Evolutionary conservation across 2,888 invertebrate species (phyloP).

Genomic region (Crioceris asparagi): DNA sequence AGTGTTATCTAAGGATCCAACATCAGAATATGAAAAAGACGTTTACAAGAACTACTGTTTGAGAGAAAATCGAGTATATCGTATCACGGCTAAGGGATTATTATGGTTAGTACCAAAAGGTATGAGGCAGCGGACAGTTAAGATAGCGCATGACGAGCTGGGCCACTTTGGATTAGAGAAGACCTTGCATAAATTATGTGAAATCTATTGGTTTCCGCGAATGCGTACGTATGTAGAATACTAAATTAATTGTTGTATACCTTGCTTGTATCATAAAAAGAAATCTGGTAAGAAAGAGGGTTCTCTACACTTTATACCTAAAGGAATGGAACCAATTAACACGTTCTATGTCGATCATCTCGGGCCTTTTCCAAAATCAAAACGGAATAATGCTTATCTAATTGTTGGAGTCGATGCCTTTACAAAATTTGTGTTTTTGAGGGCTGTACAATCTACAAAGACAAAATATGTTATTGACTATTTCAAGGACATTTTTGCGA

Average conservation of each 20-base stretch:
- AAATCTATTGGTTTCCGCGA: constrained; percentile 34
- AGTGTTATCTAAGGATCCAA: constrained; percentile 13
- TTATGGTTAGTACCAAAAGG: constrained; percentile 28
- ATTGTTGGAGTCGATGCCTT: constrained; percentile 9
- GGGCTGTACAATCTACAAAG: constrained; percentile 14
- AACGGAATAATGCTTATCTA: constrained; percentile 22
- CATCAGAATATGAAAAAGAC: constrained; percentile 12
- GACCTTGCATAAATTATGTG: constrained; percentile 24
- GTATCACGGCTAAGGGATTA: constrained; percentile 15
- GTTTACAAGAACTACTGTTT: constrained; percentile 14
- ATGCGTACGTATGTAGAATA: constrained; percentile 31
- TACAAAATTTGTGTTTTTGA: constrained; percentile 12
- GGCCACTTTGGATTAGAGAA: constrained; percentile 32
- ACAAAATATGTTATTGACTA: constrained; percentile 16
- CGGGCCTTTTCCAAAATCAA: constrained; percentile 33
- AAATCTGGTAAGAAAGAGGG: constrained; percentile 11
- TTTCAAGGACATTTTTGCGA: constrained; percentile 9
- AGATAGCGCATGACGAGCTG: constrained; percentile 30
- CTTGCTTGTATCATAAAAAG: constrained; percentile 11
- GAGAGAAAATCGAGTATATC: constrained; percentile 13
- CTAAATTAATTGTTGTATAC: constrained; percentile 26
- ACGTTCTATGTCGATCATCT: constrained; percentile 29
- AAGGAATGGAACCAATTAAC: constrained; percentile 8
- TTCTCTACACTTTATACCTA: constrained; percentile 10
- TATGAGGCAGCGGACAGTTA: constrained; percentile 20